A percentile compares a stretch with the other conserved stretches of the same genome.
phyloP scores from a whole-genome alignment of 2,888 invertebrate genomes.

The Dioctria linearis region DNA sequence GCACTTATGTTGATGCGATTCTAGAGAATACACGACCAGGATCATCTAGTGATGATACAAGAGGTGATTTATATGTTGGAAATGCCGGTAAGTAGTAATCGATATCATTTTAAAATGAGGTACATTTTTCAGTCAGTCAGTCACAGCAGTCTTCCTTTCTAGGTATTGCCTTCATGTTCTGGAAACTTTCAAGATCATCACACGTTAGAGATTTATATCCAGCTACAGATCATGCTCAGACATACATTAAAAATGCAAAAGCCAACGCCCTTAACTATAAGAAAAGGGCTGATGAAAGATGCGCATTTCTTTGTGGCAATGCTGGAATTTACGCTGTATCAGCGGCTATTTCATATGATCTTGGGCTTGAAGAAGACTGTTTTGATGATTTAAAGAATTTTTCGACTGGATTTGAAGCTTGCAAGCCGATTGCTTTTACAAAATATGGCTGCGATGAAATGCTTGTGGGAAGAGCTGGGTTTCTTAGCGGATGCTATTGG shows the following conservation, averaged over 20 bases:
- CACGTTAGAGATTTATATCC: constrained; percentile 69
- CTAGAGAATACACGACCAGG: constrained; percentile 67
- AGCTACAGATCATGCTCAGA: constrained; percentile 75
- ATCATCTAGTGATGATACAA: constrained; percentile 65
- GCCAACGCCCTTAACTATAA: constrained; percentile 72
- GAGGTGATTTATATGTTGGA: constrained; percentile 70
- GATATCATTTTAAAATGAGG: not conserved
- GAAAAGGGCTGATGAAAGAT: constrained; percentile 74
- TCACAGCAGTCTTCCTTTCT: constrained; percentile 4
- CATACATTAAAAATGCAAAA: constrained; percentile 78
- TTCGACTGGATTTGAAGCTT: constrained; percentile 68
- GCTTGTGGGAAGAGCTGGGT: constrained; percentile 89
- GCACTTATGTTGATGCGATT: constrained; percentile 69
- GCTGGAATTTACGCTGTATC: constrained; percentile 84
- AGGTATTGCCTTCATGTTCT: constrained; percentile 85
- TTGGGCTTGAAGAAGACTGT: constrained; percentile 71
- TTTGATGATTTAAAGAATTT: constrained; percentile 68
- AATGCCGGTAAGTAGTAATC: constrained; percentile 64
- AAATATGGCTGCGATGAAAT: constrained; percentile 85
- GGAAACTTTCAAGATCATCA: constrained; percentile 77
- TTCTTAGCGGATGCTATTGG: constrained; percentile 84
- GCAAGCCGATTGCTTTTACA: constrained; percentile 74
- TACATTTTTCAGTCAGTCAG: no score
- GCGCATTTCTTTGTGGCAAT: constrained; percentile 84
- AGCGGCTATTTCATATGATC: constrained; percentile 74